A percentile compares a stretch with the other conserved stretches of the same genome.
Conservation (phyloP, 2,113 vertebrate genomes). For the Micronycteris hirsuta region DNA sequence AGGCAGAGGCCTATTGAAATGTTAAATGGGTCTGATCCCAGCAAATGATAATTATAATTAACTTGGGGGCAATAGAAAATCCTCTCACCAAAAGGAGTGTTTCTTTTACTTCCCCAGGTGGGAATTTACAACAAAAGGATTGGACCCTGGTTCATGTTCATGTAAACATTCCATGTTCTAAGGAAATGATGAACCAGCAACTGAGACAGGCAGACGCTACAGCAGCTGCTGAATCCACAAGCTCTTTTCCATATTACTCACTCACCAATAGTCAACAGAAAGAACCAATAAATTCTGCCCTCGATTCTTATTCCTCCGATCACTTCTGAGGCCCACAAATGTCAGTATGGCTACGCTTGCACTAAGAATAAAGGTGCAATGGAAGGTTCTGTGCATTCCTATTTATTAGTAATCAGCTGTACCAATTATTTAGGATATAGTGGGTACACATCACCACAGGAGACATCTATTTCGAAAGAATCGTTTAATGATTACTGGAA, state of each 20-base stretch:
- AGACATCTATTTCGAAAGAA: not conserved
- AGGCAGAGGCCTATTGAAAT: not conserved
- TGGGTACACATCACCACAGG: not conserved
- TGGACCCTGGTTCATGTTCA: not conserved
- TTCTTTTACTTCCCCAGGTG: not conserved
- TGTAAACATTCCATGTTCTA: not conserved
- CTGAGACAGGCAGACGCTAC: not conserved
- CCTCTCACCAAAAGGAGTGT: not conserved
- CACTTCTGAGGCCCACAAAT: not conserved
- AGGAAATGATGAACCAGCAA: not conserved
- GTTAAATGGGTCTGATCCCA: not conserved
- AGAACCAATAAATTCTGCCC: not conserved
- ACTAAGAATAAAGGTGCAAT: not conserved
- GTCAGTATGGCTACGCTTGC: not conserved
- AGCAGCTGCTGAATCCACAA: not conserved
- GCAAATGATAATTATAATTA: not conserved
- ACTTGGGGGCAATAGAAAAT: not conserved
- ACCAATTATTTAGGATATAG: not conserved
- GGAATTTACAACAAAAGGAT: not conserved
- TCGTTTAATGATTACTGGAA: not conserved
- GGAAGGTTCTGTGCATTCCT: not conserved
- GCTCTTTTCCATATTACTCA: not conserved
- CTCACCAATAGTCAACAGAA: not conserved
- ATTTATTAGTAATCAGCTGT: not conserved
- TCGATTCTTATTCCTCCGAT: not conserved